Percentiles rank a stretch among this genome's conserved stretches.
These are phyloP conservation scores for Furcula furcula DNA, from an alignment of 2,888 invertebrate genomes.

Conservation along the genomic window DNA sequence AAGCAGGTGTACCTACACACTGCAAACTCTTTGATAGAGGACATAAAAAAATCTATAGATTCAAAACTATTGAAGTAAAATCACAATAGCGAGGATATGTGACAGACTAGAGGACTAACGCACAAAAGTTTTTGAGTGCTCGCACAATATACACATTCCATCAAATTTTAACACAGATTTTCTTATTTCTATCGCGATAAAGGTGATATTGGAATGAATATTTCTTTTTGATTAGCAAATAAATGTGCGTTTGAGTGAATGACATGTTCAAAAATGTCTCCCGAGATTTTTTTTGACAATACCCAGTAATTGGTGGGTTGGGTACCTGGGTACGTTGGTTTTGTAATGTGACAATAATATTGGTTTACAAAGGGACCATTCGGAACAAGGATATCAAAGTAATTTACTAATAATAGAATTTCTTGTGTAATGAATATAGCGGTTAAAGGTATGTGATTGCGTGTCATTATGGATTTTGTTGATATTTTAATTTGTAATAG, in stretches of 20 bases:
- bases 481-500: background rate
- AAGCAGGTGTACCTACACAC: conserved; percentile 71
- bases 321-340: conserved; percentile 75
- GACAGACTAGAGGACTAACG: conserved; percentile 73
- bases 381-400: conserved; percentile 63
- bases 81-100: conserved; percentile 78
- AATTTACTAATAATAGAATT: conserved; percentile 65
- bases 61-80: conserved; percentile 61
- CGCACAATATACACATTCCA: conserved; percentile 33
- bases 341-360: conserved; percentile 71
- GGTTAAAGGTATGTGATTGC: conserved; percentile 38
- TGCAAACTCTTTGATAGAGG: conserved; percentile 63
- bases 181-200: conserved; percentile 17
- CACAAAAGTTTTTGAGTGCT: conserved; percentile 69
- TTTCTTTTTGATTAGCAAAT: conserved; percentile 5
- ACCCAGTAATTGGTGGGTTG: conserved; percentile 78
- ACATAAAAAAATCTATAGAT: conserved; percentile 58
- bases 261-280: conserved; percentile 79
- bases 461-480: conserved; percentile 16
- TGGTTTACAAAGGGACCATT: conserved; percentile 59
- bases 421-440: conserved; percentile 43
- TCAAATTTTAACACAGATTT: background rate
- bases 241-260: conserved; percentile 47
- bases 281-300: conserved; percentile 73
- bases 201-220: conserved; percentile 28